Evolutionary conservation across 2,888 invertebrate genomes (phyloP).

Genomic region (Tipula helvola): DNA sequence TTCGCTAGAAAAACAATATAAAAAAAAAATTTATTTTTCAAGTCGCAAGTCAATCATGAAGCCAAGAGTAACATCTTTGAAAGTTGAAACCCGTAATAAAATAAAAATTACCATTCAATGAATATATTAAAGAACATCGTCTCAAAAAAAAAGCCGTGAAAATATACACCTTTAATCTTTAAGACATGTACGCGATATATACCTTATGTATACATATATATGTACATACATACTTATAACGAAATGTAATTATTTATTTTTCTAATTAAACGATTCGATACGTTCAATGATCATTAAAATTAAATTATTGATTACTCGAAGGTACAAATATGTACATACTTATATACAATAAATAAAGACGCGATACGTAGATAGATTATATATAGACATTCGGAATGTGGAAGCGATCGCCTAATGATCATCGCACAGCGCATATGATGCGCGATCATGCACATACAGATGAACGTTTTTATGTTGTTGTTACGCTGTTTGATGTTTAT

Average conservation of each 20-base stretch:
- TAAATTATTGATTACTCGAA: neutral
- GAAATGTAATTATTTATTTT: constrained; percentile 4
- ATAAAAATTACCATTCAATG: neutral
- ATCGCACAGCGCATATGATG: neutral
- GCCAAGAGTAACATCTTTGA: neutral
- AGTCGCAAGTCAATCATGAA: too few relatives aligned
- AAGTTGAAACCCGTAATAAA: neutral
- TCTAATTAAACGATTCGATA: neutral
- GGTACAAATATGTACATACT: neutral
- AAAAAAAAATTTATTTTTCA: too few relatives aligned
- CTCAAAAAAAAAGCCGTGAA: neutral
- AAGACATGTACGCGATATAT: neutral
- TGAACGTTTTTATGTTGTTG: neutral
- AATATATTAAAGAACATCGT: neutral
- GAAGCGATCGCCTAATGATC: neutral
- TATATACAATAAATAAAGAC: neutral
- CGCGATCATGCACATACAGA: neutral
- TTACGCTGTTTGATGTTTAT: neutral
- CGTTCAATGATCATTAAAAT: constrained; percentile 4
- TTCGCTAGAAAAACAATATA: too few relatives aligned
- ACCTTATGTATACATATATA: neutral
- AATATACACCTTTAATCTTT: neutral
- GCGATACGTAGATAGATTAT: neutral
- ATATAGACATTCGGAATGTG: neutral
- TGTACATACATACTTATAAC: neutral